Percentiles rank a stretch among this genome's conserved stretches.
Conservation (phyloP, 2,797 vertebrate genomes). For the Rhinatrema bivittatum region DNA sequence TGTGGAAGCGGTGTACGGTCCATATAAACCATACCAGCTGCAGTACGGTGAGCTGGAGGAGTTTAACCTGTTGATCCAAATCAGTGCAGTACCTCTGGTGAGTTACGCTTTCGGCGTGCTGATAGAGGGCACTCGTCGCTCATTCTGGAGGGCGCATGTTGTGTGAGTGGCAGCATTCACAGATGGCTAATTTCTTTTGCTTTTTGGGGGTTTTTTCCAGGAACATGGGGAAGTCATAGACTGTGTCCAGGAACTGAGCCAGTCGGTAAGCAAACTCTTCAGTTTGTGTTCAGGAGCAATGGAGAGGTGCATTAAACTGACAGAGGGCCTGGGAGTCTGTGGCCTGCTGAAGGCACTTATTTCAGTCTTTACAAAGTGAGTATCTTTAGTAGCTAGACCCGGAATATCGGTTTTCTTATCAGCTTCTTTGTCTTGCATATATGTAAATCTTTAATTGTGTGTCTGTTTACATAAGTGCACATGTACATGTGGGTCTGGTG, state of each 20-base stretch:
- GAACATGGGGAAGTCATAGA: slow-evolving; percentile 89
- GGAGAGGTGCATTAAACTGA: slow-evolving; percentile 81
- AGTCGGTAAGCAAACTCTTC: slow-evolving; percentile 87
- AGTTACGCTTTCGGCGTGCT: too few relatives aligned
- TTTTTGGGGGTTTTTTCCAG: slow-evolving; percentile 45
- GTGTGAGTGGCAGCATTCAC: background rate
- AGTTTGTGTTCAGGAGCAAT: slow-evolving; percentile 72
- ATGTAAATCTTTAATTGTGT: background rate
- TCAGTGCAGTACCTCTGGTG: slow-evolving; percentile 89
- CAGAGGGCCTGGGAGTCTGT: slow-evolving; percentile 78
- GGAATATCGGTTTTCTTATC: too few relatives aligned
- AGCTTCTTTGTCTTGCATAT: slow-evolving; percentile 23
- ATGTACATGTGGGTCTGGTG: too few relatives aligned
- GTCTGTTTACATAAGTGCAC: too few relatives aligned
- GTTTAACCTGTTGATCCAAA: slow-evolving; percentile 82
- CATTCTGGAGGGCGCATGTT: too few relatives aligned
- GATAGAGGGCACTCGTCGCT: too few relatives aligned
- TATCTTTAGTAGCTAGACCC: background rate
- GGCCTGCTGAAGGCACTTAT: slow-evolving; percentile 85
- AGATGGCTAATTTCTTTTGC: background rate
- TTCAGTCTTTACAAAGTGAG: slow-evolving; percentile 88
- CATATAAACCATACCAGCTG: slow-evolving; percentile 81
- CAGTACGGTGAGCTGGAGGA: slow-evolving; percentile 86
- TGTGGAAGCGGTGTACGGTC: slow-evolving; percentile 72
- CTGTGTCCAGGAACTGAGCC: slow-evolving; percentile 90